These are phyloP conservation scores for Anoplius nigerrimus DNA, from an alignment of 2,888 invertebrate species.

Conservation along the genomic window DNA sequence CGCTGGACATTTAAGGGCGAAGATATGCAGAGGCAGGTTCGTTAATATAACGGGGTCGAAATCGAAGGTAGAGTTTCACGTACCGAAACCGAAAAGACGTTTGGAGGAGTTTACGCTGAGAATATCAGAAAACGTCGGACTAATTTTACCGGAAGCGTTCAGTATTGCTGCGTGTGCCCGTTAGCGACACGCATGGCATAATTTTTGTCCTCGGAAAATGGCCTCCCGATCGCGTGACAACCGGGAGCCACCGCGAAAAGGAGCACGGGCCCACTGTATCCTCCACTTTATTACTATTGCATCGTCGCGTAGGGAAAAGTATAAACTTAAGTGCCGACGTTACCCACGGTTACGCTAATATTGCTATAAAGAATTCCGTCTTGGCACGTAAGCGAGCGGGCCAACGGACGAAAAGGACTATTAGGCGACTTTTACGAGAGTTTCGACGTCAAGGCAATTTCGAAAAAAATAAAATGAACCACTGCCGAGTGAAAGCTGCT, in stretches of 20 bases:
- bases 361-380: neutral
- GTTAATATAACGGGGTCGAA: too few relatives aligned
- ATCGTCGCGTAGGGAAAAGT: neutral
- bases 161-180: slow-evolving; percentile 5
- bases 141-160: neutral
- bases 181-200: slow-evolving; percentile 13
- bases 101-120: too few relatives aligned
- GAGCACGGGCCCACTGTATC: neutral
- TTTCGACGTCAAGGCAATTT: too few relatives aligned
- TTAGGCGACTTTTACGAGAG: too few relatives aligned
- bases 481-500: too few relatives aligned
- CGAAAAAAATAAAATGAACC: too few relatives aligned
- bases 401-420: too few relatives aligned
- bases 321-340: slow-evolving; percentile 5
- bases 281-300: slow-evolving; percentile 7
- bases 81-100: too few relatives aligned
- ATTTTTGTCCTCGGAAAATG: slow-evolving; percentile 11
- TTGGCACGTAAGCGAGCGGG: neutral
- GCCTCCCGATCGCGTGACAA: slow-evolving; percentile 21
- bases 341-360: neutral
- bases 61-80: too few relatives aligned
- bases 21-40: too few relatives aligned
- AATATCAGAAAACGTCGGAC: neutral
- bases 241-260: slow-evolving; percentile 10
- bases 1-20: too few relatives aligned